phyloP scores from a whole-genome alignment of 1,140 invertebrate genomes.

The Argopecten irradians region DNA sequence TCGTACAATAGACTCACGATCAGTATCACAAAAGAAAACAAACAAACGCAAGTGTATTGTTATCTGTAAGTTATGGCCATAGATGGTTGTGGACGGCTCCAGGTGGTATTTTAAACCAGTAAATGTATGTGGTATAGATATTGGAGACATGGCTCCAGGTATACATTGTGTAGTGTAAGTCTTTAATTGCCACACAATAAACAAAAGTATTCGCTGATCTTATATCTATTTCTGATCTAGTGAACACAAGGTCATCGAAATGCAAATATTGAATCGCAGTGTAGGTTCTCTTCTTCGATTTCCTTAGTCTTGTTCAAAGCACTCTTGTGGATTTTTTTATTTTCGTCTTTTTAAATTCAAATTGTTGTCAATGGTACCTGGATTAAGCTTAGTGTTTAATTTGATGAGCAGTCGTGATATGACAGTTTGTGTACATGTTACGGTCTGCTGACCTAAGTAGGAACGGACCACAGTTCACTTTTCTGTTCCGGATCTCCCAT shows the following conservation, averaged over 20 bases:
- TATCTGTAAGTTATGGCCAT: slow-evolving; percentile 5
- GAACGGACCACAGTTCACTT: background rate
- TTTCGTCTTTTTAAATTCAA: background rate
- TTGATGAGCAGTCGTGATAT: background rate
- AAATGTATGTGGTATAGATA: background rate
- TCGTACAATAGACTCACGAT: background rate
- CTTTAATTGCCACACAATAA: slow-evolving; percentile 1
- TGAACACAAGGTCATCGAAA: background rate
- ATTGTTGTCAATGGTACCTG: background rate
- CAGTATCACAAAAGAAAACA: slow-evolving; percentile 22
- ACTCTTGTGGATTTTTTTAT: background rate
- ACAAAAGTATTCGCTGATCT: background rate
- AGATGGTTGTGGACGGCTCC: background rate
- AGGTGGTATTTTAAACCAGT: background rate
- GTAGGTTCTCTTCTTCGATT: background rate
- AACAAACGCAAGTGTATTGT: slow-evolving; percentile 16
- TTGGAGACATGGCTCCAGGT: background rate
- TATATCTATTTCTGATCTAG: background rate
- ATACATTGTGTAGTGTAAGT: background rate
- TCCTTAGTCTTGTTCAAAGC: background rate
- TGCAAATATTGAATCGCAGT: background rate
- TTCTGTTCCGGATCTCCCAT: background rate
- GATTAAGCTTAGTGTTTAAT: slow-evolving; percentile 2
- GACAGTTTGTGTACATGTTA: slow-evolving; percentile 17
- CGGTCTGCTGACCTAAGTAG: slow-evolving; percentile 5